A percentile compares a stretch with the other conserved stretches of the same genome.
Evolutionary conservation across 1,140 invertebrate genomes (phyloP).

Genomic region (Drosophila pachea): DNA sequence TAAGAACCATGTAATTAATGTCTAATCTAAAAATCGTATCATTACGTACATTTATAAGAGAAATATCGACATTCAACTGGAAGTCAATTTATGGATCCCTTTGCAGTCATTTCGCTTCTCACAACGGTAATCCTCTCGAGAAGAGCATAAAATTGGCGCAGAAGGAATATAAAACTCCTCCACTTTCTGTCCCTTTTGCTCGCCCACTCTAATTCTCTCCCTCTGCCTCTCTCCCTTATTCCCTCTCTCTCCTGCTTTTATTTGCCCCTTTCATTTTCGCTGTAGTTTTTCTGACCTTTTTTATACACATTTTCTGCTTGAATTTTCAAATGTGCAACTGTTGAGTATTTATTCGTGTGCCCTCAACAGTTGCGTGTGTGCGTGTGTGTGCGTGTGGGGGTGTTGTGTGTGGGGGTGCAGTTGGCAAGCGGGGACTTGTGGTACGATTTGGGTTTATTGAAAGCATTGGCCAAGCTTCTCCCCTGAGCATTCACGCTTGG

Average conservation of each 20-base stretch:
- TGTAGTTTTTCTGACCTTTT: conserved; percentile 45
- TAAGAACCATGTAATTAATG: neutral
- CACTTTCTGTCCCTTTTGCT: neutral
- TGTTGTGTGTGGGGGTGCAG: conserved; percentile 11
- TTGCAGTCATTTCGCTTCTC: too few relatives aligned
- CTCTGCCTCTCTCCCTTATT: neutral
- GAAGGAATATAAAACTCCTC: conserved; percentile 17
- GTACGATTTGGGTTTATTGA: conserved; percentile 3
- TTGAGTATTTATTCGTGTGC: conserved; percentile 65
- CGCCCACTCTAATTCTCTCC: neutral
- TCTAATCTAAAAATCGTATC: too few relatives aligned
- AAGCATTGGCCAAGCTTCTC: conserved; percentile 29
- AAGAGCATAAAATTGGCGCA: conserved; percentile 6
- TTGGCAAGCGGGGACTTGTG: conserved; percentile 12
- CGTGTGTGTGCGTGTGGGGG: neutral
- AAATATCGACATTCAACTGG: too few relatives aligned
- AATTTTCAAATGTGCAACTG: conserved; percentile 71
- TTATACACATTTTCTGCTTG: conserved; percentile 48
- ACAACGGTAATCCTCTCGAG: neutral
- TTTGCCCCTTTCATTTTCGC: conserved; percentile 23
- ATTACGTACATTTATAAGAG: neutral
- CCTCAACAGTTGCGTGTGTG: conserved; percentile 14
- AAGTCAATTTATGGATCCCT: too few relatives aligned
- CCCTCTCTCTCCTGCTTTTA: neutral
- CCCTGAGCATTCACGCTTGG: conserved; percentile 50